Base-by-base conservation (phyloP, 1,140 invertebrate species). In the Cheumatopsyche charites region DNA sequence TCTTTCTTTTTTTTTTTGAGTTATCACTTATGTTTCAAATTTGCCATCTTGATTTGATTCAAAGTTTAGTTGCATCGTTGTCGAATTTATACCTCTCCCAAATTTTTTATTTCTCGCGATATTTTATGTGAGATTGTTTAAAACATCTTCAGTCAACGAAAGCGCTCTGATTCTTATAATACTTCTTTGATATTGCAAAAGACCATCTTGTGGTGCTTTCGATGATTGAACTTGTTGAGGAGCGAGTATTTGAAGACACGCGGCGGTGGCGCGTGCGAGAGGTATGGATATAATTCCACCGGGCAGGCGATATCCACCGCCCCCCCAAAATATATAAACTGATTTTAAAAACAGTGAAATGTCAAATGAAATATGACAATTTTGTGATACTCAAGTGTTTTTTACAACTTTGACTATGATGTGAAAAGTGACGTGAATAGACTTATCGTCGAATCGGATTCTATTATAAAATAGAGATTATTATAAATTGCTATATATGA, bases 271-370 rank as follows among this genome's bases (percentile, higher is more conserved):
- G 71, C 70, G 74, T 75, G 74, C 66, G 47, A 68, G 58, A 72
- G 74, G 70, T 69, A 72, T 70, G 67, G 49, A 65, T 49, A 49
- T 66, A 72, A n/a, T 63, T 72, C 67, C 65, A 62, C 66, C 67
- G 74, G 74, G 74, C 71, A 75, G 74, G 74, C 74, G 74, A 71
- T 49, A 61, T 61, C 71, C 74, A 68, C 70, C 70, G 62, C 62
- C 62, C 66, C 47, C 55, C 55, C 45, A 25, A 4, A 15, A 66
- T 15, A 26, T 43, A 36, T 13, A 58, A 41, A 13, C 12, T 43
- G 9, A 36, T 36, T 36, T 36, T 4, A 36, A 36, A 36, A 23
- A 36, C 49, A 26, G 17, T 47, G 17, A 55, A 26, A 45, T 58
- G 19, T n/a, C 17, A 6, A 68, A 36, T 19, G 15, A 23, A 41